These are phyloP conservation scores for Echinops telfairi DNA, from an alignment of 2,113 vertebrate species.

Conservation along the genomic window DNA sequence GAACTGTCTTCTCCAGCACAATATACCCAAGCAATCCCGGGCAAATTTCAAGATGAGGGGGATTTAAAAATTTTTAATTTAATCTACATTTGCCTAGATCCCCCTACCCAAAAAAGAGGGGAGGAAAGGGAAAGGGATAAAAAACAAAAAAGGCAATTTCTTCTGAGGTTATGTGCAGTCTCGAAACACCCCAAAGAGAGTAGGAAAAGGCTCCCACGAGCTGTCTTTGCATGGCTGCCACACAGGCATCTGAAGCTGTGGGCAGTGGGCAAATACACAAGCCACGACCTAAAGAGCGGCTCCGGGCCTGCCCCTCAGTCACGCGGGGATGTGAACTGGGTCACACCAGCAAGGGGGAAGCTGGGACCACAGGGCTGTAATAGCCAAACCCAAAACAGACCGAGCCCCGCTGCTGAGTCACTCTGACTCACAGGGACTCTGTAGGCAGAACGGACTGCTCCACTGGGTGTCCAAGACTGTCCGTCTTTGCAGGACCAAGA, in stretches of 20 bases:
- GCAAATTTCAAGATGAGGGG: constrained; percentile 33
- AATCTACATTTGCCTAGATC: background rate
- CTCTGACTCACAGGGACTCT: too few species aligned
- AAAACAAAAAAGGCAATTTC: background rate
- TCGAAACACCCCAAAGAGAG: background rate
- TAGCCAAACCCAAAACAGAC: too few species aligned
- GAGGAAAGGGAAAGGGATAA: background rate
- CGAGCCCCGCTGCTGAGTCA: too few species aligned
- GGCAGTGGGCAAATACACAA: background rate
- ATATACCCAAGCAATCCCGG: background rate
- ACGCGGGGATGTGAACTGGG: background rate
- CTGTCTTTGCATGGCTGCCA: background rate
- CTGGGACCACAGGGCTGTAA: background rate
- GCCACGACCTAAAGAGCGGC: background rate
- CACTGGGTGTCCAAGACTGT: too few species aligned
- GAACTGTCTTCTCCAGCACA: constrained; percentile 3
- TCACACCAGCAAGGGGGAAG: background rate
- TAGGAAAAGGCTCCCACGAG: background rate
- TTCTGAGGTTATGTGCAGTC: background rate
- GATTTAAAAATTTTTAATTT: background rate
- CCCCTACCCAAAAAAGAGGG: background rate
- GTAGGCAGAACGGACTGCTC: too few species aligned
- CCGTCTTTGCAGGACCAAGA: too few species aligned
- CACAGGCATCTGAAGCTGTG: background rate
- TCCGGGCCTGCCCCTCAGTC: background rate